Evolutionary conservation across 2,113 vertebrate species (phyloP).

Genomic region (Oriolus oriolus): DNA sequence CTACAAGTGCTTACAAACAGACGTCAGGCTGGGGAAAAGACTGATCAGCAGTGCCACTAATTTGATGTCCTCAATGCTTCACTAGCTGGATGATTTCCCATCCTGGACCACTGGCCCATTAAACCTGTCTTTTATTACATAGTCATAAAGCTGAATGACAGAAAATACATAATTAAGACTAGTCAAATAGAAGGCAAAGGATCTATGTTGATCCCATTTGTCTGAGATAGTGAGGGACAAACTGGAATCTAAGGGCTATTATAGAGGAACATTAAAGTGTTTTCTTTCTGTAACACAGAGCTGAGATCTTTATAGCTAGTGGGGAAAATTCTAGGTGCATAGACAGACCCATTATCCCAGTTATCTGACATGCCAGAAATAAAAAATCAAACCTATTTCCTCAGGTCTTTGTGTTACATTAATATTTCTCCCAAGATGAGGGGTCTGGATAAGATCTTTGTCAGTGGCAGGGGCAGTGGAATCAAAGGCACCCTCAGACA

Average conservation of each 20-base stretch:
- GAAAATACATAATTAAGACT: constrained; percentile 62
- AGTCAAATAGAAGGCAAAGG: constrained; percentile 25
- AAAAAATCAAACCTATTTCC: neutral
- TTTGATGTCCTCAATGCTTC: constrained; percentile 25
- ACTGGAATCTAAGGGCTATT: constrained; percentile 13
- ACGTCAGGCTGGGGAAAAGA: neutral
- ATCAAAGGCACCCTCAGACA: neutral
- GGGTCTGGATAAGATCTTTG: neutral
- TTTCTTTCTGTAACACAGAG: neutral
- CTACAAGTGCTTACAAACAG: neutral
- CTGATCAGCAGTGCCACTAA: neutral
- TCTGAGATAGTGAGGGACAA: neutral
- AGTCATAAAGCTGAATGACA: constrained; percentile 56
- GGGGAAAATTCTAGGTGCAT: neutral
- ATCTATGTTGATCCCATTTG: neutral
- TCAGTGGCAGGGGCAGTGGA: neutral
- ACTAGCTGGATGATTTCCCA: constrained; percentile 43
- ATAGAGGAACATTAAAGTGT: neutral
- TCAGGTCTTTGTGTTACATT: neutral
- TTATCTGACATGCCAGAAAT: neutral
- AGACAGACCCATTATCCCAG: neutral
- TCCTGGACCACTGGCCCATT: constrained; percentile 36
- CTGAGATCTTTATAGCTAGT: neutral
- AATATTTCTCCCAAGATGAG: neutral
- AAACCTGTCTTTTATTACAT: constrained; percentile 50